Base-by-base conservation (phyloP, 2,888 invertebrate genomes). In the Mesoligia furuncula region DNA sequence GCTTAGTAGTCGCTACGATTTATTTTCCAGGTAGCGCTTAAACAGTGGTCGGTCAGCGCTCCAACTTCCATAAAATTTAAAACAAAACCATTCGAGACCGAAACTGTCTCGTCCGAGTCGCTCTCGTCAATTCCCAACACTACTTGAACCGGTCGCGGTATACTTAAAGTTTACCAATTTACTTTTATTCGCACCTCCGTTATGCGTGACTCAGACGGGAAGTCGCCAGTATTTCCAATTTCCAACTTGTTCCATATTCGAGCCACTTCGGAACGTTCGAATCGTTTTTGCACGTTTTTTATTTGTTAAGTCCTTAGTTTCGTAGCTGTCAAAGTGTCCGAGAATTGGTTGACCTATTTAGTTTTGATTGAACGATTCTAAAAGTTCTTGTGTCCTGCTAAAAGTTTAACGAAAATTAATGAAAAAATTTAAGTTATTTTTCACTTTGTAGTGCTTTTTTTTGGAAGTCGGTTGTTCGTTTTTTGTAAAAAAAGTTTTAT, bases 81-180 rank as follows among this genome's bases (percentile, higher is more conserved):
- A 64, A 42, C 17, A 31, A 64, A 79, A 64, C 39, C 5, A 24
- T 62, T 71, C 24, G 0, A 59, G 77, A 51, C 27, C 54, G 51
- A 70, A 83, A 80, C 27, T 75, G n/a, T 48, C 45, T 42, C 45
- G 59, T 51, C 15, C 24, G 20, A 66, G 0, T 61, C 0, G 13
- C 3, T 57, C 62, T 59, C 36, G 54, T 54, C 71, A 66, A 72
- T 68, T 86, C 83, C 81, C 89, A 89, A 81, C 87, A 84, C 87
- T 85, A 87, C 75, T 59, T 36, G 75, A 73, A 57, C 75, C 75
- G 83, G 90, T 91, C 91, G 87, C 91, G 85, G 90, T 92, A 90
- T 90, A 91, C 89, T 90, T 89, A 91, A 95, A 95, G 93, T 95
- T 95, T 93, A 90, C 91, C 94, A 94, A 95, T 95, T 93, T 91